Conservation (phyloP, 2,888 invertebrate genomes). For the Acrocyrtus sp. region DNA sequence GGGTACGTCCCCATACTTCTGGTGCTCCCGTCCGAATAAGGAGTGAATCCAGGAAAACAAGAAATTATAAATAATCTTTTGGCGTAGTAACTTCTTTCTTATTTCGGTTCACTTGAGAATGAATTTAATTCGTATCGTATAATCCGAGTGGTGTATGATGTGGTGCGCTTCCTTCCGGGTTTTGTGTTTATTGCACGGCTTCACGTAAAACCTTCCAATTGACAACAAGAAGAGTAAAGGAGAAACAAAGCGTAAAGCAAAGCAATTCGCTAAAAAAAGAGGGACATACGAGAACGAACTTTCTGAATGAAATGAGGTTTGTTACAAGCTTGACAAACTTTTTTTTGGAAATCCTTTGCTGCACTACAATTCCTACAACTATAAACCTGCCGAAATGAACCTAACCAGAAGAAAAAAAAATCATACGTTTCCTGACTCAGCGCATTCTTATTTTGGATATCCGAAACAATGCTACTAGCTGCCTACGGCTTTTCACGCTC, state of each 20-base stretch:
- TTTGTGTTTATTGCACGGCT: neutral
- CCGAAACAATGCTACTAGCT: neutral
- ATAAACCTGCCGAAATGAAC: neutral
- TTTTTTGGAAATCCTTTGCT: no score
- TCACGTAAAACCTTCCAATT: no score
- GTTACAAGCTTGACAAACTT: no score
- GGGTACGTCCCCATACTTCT: neutral
- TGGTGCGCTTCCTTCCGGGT: neutral
- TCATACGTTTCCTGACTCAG: neutral
- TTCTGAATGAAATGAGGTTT: no score
- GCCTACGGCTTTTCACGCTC: neutral
- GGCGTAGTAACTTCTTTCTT: conserved; percentile 30
- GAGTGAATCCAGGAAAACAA: neutral
- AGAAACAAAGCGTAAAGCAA: neutral
- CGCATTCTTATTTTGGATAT: neutral
- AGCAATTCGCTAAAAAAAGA: neutral
- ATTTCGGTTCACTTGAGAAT: conserved; percentile 18
- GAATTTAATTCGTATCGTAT: neutral
- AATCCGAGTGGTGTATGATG: neutral
- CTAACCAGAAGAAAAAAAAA: neutral
- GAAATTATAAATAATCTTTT: conserved; percentile 44
- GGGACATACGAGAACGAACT: neutral
- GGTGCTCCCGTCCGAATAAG: neutral
- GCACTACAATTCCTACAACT: no score
- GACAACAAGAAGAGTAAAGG: neutral